Base-by-base conservation (phyloP, 2,797 vertebrate genomes). In the Alfaro cultratus region DNA sequence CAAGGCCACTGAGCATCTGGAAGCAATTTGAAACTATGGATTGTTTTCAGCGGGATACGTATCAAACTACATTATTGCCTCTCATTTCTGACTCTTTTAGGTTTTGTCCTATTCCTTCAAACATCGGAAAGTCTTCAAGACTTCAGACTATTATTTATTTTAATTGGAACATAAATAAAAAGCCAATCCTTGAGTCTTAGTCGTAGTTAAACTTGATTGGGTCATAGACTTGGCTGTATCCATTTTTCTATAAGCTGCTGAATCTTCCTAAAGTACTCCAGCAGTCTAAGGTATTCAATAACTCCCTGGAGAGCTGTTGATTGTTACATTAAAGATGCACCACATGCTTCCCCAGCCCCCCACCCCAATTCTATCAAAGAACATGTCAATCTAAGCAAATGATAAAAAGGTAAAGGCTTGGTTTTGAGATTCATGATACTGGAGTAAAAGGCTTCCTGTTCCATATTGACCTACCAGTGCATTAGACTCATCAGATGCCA, bases 1-100 rank as follows among this genome's bases (percentile, higher is more conserved):
- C 89, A 92, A 81, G 75, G 76, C 84, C 45, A 41, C 62, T 5
- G 47, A 89, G 80, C 92, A 91, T 93, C 89, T 94, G 93, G 93
- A 92, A 92, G 41, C 46, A 16, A 77, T 93, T 87, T 81, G 68
- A 87, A 89, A 92, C 88, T 86, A 92, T 90, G 84, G 85, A 85
- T 83, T 88, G 83, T 91, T 83, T 91, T 89, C 75, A 86, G 77
- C 74, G 36, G 79, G 70, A 83, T 80, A 39, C 78, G 31, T 78
- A 76, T 90, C 79, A 55, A 36, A 75, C 80, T 83, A 39, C 80
- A 83, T 70, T 57, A 84, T 84, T 73, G 71, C 82, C 74, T 86
- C 76, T 83, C 73, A 77, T 82, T 86, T 57, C 74, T 60, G 80
- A 82, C 76, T 86, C 41, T 26, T 64, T 73, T 75, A 46, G 53